Base-by-base conservation (phyloP, 2,888 invertebrate genomes). In the Rhimphoctona megacephalus region DNA sequence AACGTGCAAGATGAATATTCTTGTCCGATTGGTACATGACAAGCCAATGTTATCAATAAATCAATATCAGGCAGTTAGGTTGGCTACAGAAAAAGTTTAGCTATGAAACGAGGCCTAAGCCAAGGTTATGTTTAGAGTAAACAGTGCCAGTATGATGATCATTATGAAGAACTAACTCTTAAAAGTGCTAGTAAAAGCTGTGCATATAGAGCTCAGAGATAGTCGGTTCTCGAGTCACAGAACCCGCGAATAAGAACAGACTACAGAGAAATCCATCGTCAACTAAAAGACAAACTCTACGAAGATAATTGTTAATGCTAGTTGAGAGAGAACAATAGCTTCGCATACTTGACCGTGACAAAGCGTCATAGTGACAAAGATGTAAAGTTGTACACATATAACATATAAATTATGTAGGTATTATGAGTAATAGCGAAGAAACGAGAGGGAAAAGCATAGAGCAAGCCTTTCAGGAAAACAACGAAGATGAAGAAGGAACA, bases 271-370 rank as follows among this genome's bases (percentile, higher is more conserved):
- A 25, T 33, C 39, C 52, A 25, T 69, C 43, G 22, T 25, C 43
- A 30, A 25, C 19, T 22, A 49, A 49, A 64, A 33, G 52, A 66
- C 39, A 67, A 66, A 76, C 81, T 82, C 87, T 78, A 85, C 70
- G 86, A 85, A 81, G 78, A 87, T 85, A 83, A 88, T 86, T 83
- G 85, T 87, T 86, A 82, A 88, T 88, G 86, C 80, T 82, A 79
- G 83, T 77, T 77, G 69, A 61, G 84, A 67, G n/a, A 66, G 83
- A 80, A 88, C 87, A 87, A 88, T 85, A 83, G 85, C 81, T 87
- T 80, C 81, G 83, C 82, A 86, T 84, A 81, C 74, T 67, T 86
- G 87, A 81, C 88, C 81, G 81, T 88, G 89, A 89, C 85, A 87
- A 88, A 89, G 83, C 85, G 83, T 80, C 83, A 69, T 84, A 61